Evolutionary conservation across 2,888 invertebrate genomes (phyloP).

Genomic region (Epiblema foenella): DNA sequence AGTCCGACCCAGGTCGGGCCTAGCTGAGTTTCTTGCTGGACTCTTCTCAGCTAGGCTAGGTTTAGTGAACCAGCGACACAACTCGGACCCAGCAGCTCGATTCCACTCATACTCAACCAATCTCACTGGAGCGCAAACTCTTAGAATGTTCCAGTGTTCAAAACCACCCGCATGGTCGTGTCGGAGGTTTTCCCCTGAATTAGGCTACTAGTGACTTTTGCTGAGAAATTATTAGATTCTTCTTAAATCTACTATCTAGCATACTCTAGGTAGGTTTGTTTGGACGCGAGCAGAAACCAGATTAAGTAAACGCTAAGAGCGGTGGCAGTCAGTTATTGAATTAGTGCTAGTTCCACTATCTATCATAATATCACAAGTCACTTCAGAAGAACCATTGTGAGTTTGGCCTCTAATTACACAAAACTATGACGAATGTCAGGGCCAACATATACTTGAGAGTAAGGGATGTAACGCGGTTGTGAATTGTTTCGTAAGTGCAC

Average conservation of each 20-base stretch:
- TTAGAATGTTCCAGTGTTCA: no score
- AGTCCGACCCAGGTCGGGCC: no score
- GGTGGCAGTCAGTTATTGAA: not conserved
- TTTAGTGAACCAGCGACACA: no score
- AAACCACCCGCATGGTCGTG: no score
- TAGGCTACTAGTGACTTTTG: not conserved
- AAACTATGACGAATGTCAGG: not conserved
- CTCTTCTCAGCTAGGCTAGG: no score
- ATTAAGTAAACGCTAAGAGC: conserved; percentile 30
- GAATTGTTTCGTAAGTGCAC: not conserved
- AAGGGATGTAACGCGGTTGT: not conserved
- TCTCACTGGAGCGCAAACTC: no score
- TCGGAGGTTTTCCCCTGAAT: no score
- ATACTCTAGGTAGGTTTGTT: conserved; percentile 7
- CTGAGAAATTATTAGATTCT: not conserved
- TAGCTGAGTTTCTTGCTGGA: no score
- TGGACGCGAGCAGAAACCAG: conserved; percentile 8
- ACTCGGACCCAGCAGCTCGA: no score
- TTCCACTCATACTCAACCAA: no score
- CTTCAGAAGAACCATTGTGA: not conserved
- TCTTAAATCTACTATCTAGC: conserved; percentile 12
- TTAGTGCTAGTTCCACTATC: conserved; percentile 4
- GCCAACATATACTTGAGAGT: not conserved
- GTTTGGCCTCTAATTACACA: not conserved
- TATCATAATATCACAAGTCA: no score